Evolutionary conservation across 1,140 invertebrate genomes (phyloP), one percentile per base, ranked within the genome.

Genomic region (Metaphire vulgaris): DNA sequence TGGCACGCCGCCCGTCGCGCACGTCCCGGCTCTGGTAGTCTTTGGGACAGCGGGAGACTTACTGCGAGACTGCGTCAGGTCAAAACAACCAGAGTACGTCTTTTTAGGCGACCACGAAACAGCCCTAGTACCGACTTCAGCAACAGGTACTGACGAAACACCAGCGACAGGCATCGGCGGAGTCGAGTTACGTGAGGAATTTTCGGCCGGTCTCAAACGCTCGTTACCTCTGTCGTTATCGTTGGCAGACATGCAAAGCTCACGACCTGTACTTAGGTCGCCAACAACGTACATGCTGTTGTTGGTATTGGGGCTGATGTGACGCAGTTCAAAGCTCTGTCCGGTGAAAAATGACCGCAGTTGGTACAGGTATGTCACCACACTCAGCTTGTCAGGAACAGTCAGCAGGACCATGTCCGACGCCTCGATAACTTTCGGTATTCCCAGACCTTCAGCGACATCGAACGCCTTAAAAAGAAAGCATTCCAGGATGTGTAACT

Each of bases 281-380:
- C 92, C 92, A 80, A 94, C 91, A 83, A 92, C 92, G 83, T 94
- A 94, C 28, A 92, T 93, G 26, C 92, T 93, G 84, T 94, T 92
- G 78, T 79, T 81, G 68, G 81, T 72, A 74, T 79, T 83, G 83
- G 90, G 88, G 30, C 91, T 91, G 85, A 89, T 88, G 80, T 89
- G 89, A 77, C 89, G 88, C 41, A 90, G 92, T 89, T 96, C 92
- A 74, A 97, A 85, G 1, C 81, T 81, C 79, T 84, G 56, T 90
- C 92, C 88, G 2, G 92, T 95, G 83, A 96, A 95, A 85, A 94
- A 92, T 68, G 94, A 92, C 79, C 93, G 88, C 80, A 97, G 87
- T 88, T 97, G 94, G 87, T 96, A 94, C 74, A 97, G 88, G 87
- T 97, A 97, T n/a, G 95, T 97, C 94, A 97, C 96, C 70, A 97